Evolutionary conservation across 2,113 vertebrate genomes (phyloP), one percentile per base, ranked within the genome.

Genomic region (Bubo scandiacus): DNA sequence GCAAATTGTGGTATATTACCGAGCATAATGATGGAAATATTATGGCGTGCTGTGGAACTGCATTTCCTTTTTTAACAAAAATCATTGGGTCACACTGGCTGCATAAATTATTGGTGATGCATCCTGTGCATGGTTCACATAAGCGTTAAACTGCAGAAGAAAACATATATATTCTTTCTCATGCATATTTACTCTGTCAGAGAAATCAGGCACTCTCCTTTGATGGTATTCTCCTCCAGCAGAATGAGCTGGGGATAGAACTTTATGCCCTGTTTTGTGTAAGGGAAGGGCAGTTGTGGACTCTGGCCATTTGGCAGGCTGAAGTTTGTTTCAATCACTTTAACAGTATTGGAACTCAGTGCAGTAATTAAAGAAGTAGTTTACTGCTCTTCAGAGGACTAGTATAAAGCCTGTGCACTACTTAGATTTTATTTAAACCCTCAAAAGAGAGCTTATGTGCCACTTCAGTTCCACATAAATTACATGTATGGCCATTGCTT

Each of bases 31-130:
- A 51, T 94, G 43, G 55, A 80, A 75, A 34, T 66, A 42, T 2
- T 57, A 15, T 4, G 4, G 4, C 0, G 0, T 87, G 47, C 49
- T 83, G 34, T 45, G 77, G 38, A 67, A 5, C 51, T 55, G 8
- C 32, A 7, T 84, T 79, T 88, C 14, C 5, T 82, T 91, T 73
- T 73, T 36, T 58, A 57, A 68, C 25, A 78, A 42, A 70, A 88
- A 34, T 57, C 10, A 1, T 5, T 54, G 29, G 2, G n/a, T 92
- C 22, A 66, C 45, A 5, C 20, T 85, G 45, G 25, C 43, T 81
- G 17, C 61, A 12, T 23, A 36, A 59, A 42, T 81, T 52, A 26
- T 2, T 45, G 40, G 25, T 63, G 30, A 15, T 92, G 30, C 38
- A 20, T 82, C 42, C 19, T 81, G 51, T 67, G 52, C 12, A 7